Evolutionary conservation across 2,888 invertebrate species (phyloP).

Genomic region (Mythimna lalbum): DNA sequence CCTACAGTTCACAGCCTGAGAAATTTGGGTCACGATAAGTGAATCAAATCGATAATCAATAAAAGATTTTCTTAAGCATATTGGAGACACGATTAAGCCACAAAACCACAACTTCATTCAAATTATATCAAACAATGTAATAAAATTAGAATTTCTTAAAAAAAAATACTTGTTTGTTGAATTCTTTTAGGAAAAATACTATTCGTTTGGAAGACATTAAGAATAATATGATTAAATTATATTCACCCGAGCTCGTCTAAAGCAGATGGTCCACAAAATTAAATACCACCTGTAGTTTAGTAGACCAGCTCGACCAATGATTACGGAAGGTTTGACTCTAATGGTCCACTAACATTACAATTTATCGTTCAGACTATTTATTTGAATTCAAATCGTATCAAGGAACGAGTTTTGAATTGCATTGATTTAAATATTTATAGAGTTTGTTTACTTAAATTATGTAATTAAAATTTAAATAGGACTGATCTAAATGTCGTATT

Average conservation of each 20-base stretch:
- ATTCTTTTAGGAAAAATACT: slow-evolving; percentile 53
- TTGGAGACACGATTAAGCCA: slow-evolving; percentile 44
- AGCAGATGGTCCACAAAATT: slow-evolving; percentile 72
- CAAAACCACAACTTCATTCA: slow-evolving; percentile 49
- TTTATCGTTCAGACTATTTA: slow-evolving; percentile 79
- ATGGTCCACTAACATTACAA: slow-evolving; percentile 78
- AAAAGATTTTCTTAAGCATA: slow-evolving; percentile 12
- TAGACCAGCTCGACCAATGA: slow-evolving; percentile 75
- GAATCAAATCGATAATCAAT: slow-evolving; percentile 7
- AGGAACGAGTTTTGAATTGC: slow-evolving; percentile 68
- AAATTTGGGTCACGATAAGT: not conserved
- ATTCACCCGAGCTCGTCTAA: slow-evolving; percentile 56
- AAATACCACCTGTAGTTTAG: slow-evolving; percentile 84
- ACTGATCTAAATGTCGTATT: slow-evolving; percentile 58
- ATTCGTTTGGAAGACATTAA: slow-evolving; percentile 62
- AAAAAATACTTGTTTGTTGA: slow-evolving; percentile 55
- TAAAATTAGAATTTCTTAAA: slow-evolving; percentile 56
- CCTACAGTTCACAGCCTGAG: not conserved
- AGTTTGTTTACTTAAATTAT: slow-evolving; percentile 80
- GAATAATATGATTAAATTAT: slow-evolving; percentile 69
- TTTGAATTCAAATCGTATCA: slow-evolving; percentile 75
- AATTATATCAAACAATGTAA: slow-evolving; percentile 47
- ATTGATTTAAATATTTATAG: slow-evolving; percentile 75
- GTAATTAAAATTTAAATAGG: slow-evolving; percentile 73
- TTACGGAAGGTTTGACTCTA: slow-evolving; percentile 80